These are phyloP conservation scores for Lasioglossum lativentre DNA, from an alignment of 2,888 invertebrate species.

Conservation along the genomic window DNA sequence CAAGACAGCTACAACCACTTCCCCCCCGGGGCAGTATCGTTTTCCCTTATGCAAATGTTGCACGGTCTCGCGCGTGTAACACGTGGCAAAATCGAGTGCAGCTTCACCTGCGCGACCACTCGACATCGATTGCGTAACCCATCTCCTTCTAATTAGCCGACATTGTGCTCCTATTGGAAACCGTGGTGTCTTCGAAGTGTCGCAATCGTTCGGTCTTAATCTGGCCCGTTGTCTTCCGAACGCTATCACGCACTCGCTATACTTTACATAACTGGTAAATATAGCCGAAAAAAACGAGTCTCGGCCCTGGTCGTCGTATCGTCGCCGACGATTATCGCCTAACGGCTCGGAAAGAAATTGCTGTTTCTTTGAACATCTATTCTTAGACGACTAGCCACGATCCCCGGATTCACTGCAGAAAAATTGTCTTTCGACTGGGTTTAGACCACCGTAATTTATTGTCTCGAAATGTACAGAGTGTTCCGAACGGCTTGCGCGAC, in stretches of 20 bases:
- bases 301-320: conserved; percentile 3
- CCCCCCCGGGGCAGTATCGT: conserved; percentile 33
- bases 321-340: conserved; percentile 17
- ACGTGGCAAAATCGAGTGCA: conserved; percentile 16
- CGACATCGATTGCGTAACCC: conserved; percentile 52
- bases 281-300: conserved; percentile 33
- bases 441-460: not conserved
- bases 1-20: conserved; percentile 40
- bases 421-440: not conserved
- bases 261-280: conserved; percentile 62
- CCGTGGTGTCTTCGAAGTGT: conserved; percentile 42
- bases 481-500: too few relatives aligned
- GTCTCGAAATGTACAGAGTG: not conserved
- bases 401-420: not conserved
- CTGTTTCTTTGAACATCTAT: not conserved
- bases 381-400: not conserved
- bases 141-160: conserved; percentile 62
- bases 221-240: conserved; percentile 53
- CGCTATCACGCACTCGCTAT: conserved; percentile 35
- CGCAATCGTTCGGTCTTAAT: conserved; percentile 55
- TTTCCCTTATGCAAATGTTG: conserved; percentile 47
- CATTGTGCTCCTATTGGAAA: conserved; percentile 41
- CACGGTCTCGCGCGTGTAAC: conserved; percentile 18
- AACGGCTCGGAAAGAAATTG: conserved; percentile 1
- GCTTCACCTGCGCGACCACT: conserved; percentile 20